These are phyloP conservation scores for Gymnoscopelus braueri DNA, from an alignment of 2,797 vertebrate species.

Conservation along the genomic window DNA sequence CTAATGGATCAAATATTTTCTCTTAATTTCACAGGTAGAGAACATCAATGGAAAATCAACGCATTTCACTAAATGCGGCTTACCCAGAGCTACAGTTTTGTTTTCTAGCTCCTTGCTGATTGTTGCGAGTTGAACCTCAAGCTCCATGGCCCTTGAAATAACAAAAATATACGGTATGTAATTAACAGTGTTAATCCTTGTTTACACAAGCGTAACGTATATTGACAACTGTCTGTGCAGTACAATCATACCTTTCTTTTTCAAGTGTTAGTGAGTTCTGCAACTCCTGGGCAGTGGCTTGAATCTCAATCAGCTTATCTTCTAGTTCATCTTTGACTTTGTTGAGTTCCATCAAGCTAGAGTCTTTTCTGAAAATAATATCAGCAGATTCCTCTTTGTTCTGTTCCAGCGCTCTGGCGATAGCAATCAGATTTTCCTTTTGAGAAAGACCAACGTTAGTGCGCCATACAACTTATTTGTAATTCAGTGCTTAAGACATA, in stretches of 20 bases:
- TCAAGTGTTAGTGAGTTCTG: constrained; percentile 80
- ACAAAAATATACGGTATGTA: not conserved
- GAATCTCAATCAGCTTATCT: constrained; percentile 75
- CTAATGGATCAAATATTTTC: constrained; percentile 72
- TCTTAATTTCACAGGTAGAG: constrained; percentile 11
- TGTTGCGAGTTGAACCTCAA: constrained; percentile 71
- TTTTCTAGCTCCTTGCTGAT: constrained; percentile 78
- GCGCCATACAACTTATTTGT: not conserved
- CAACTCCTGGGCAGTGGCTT: constrained; percentile 73
- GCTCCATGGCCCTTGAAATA: constrained; percentile 78
- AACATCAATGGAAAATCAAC: constrained; percentile 3
- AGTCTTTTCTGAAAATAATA: constrained; percentile 81
- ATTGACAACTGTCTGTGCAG: not conserved
- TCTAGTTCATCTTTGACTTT: constrained; percentile 75
- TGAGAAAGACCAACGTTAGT: constrained; percentile 19
- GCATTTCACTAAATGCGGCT: constrained; percentile 6
- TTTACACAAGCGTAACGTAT: too few relatives aligned
- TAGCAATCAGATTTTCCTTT: constrained; percentile 75
- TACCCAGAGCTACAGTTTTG: constrained; percentile 84
- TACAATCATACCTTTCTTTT: constrained; percentile 80
- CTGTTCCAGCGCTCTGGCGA: constrained; percentile 78
- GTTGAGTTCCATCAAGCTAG: constrained; percentile 80
- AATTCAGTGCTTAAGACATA: constrained; percentile 40
- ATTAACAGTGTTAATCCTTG: too few relatives aligned
- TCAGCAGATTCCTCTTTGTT: constrained; percentile 76